A percentile compares a stretch with the other conserved stretches of the same genome.
phyloP scores from a whole-genome alignment of 2,888 invertebrate species.

The Trichopria drosophilae region DNA sequence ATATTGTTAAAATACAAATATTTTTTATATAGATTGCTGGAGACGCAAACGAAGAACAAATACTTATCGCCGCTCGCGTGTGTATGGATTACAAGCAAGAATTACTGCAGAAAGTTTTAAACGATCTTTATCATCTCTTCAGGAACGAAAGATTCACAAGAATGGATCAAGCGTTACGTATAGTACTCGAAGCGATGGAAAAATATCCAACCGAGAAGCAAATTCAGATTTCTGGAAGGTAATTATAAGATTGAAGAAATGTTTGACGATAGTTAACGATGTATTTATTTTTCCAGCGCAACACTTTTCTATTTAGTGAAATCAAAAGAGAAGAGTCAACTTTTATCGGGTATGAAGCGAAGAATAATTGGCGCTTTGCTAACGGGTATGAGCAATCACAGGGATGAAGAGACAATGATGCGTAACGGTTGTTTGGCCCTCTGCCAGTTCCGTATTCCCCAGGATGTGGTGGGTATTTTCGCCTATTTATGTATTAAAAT shows the following conservation, averaged over 20 bases:
- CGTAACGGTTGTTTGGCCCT: slow-evolving; percentile 93
- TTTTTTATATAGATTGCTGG: slow-evolving; percentile 75
- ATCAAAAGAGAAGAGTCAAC: slow-evolving; percentile 74
- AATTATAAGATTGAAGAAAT: too few relatives aligned
- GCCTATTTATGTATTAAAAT: slow-evolving; percentile 5
- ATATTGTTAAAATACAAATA: not conserved
- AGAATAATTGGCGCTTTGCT: slow-evolving; percentile 81
- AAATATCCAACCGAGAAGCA: slow-evolving; percentile 82
- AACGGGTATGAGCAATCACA: slow-evolving; percentile 86
- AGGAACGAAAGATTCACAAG: slow-evolving; percentile 80
- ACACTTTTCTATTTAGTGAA: slow-evolving; percentile 94
- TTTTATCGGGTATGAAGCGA: slow-evolving; percentile 74
- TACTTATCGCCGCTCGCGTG: slow-evolving; percentile 79
- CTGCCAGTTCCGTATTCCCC: slow-evolving; percentile 92
- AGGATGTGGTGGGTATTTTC: slow-evolving; percentile 77
- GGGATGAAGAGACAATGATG: slow-evolving; percentile 90
- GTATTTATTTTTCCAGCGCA: slow-evolving; percentile 68
- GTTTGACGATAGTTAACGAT: too few relatives aligned
- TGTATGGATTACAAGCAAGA: slow-evolving; percentile 81
- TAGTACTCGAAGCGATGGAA: slow-evolving; percentile 89
- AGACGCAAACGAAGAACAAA: slow-evolving; percentile 88
- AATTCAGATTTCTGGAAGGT: slow-evolving; percentile 92
- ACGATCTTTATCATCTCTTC: slow-evolving; percentile 87
- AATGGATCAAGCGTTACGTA: slow-evolving; percentile 73
- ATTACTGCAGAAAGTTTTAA: slow-evolving; percentile 81